Evolutionary conservation across 2,888 invertebrate genomes (phyloP), one percentile per base, ranked within the genome.

Genomic region (Apodemia mormo): DNA sequence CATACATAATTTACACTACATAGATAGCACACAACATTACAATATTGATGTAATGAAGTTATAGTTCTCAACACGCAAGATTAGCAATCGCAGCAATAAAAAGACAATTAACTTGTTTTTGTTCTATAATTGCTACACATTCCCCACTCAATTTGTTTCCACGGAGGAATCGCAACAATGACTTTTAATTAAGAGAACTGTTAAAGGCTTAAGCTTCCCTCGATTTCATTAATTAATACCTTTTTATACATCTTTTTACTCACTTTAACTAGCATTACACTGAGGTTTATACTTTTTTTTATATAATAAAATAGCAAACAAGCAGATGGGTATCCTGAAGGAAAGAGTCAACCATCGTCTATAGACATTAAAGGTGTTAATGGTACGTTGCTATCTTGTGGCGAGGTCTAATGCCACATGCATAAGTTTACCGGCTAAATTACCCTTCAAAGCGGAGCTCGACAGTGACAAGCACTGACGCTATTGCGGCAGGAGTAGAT

Each of bases 41-140:
- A 61, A 56, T 61, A 61, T 61, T 10, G 29, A 30, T 61, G 58
- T 61, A 61, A 61, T 61, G 58, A 29, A 58, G 58, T 61, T 61
- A 61, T 33, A 61, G 58, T 61, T 33, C 58, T 61, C 58, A 78
- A 74, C 79, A 76, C 76, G 79, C 76, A 71, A 82, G 80, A 78
- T 80, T 73, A 75, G 74, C 75, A 73, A 74, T 73, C 72, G 73
- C 77, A 70, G 77, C 77, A 71, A 78, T 81, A 81, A 80, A 72
- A 75, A 74, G 74, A 74, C 73, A 77, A 80, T 79, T 73, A 81
- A 78, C 79, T 81, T 84, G 82, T 83, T 85, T 79, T 80, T 82
- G 82, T 81, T 78, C 77, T 79, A 79, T 78, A 81, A 83, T 79
- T 73, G 75, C 77, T 76, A 79, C 71, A 79, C 80, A 78, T 82